phyloP scores from a whole-genome alignment of 2,888 invertebrate genomes.

The Cephus nigrinus region DNA sequence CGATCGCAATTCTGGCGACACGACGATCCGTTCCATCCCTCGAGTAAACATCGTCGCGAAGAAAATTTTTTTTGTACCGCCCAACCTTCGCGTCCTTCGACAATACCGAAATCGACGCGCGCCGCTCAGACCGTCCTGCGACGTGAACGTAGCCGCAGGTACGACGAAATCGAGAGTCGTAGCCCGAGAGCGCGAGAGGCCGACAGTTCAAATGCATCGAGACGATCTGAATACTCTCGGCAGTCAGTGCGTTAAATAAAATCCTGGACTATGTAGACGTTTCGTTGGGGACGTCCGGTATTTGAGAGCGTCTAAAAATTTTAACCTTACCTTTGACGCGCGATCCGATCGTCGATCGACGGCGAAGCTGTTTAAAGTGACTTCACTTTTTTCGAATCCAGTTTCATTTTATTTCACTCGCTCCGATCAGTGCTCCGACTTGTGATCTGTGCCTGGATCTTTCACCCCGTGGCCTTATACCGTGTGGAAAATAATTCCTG shows the following conservation, averaged over 20 bases:
- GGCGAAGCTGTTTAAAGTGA: not conserved
- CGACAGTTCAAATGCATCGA: conserved; percentile 10
- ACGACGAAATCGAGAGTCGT: not conserved
- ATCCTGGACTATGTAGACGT: not conserved
- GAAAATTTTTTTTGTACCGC: not conserved
- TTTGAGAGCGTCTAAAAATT: not conserved
- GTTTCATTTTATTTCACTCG: not conserved
- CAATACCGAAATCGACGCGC: not conserved
- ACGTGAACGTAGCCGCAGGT: not conserved
- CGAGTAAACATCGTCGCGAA: not conserved
- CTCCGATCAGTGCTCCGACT: not conserved
- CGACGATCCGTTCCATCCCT: not conserved
- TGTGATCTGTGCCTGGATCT: not conserved
- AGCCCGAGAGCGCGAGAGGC: not conserved
- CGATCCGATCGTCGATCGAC: not conserved
- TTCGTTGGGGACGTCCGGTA: not conserved
- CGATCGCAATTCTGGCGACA: not conserved
- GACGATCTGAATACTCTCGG: conserved; percentile 13
- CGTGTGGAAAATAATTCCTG: conserved; percentile 4
- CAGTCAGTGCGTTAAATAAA: conserved; percentile 18
- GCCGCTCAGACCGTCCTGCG: not conserved
- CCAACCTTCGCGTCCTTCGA: not conserved
- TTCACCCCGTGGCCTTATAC: not conserved
- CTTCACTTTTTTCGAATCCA: not conserved
- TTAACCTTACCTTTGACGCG: not conserved